Conservation (phyloP, 1,140 invertebrate genomes). For the Neomicropteryx cornuta region DNA sequence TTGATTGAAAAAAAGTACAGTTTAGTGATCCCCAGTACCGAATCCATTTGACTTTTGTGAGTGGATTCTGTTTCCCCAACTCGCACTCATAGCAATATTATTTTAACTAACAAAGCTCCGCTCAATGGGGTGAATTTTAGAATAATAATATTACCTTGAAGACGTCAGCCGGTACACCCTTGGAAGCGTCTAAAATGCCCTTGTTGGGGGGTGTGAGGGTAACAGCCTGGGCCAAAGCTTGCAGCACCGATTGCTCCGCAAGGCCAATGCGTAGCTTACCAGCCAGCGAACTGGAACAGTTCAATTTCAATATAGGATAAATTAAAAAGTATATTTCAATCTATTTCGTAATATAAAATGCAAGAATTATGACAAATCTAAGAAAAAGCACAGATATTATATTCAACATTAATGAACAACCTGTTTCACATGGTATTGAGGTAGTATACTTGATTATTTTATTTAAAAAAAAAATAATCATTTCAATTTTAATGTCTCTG, state of each 20-base stretch:
- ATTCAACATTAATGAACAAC: neutral
- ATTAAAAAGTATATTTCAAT: neutral
- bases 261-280: constrained; percentile 95
- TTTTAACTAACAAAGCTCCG: no score
- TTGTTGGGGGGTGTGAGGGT: constrained; percentile 57
- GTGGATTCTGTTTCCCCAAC: no score
- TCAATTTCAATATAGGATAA: neutral
- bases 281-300: constrained; percentile 51
- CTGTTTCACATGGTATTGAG: no score
- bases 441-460: no score
- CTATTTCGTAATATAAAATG: neutral
- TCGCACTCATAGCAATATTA: no score
- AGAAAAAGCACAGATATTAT: neutral
- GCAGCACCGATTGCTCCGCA: constrained; percentile 92
- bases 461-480: no score
- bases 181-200: constrained; percentile 48
- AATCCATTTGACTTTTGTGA: no score
- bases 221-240: constrained; percentile 81
- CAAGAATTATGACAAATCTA: neutral
- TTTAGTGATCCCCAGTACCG: no score
- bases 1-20: no score
- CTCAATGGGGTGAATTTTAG: no score
- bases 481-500: no score
- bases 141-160: constrained; percentile 60
- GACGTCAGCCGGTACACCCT: constrained; percentile 49